Evolutionary conservation across 2,888 invertebrate genomes (phyloP), one percentile per base, ranked within the genome.

Genomic region (Cataglyphis albicans): DNA sequence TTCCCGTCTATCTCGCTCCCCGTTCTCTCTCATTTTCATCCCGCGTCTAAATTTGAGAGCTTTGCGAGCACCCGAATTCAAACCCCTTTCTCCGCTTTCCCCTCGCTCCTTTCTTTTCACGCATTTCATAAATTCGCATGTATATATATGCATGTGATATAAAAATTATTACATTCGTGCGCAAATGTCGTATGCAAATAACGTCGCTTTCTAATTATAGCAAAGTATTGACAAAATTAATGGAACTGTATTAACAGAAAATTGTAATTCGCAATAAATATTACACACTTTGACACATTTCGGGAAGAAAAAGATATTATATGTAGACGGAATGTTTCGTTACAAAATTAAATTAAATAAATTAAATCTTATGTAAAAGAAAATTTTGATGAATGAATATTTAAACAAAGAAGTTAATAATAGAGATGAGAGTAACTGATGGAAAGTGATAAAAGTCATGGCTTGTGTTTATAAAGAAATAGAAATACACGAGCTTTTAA

Each of bases 401-500:
- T 75, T 68, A 76, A 76, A 57, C 38, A 81, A 72, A 64, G 57
- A 61, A 74, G 76, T 82, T 84, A 85, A 83, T 87, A 76, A 83
- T 64, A 38, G 63, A 59, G 48, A 78, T 68, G 44, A 70, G 59
- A 83, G 57, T 44, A 9, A 75, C 38, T 38, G 61, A 52, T 52
- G n/a, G 52, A n/a, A 52, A 68, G 41, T 70, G 63, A 73, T 29
- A 63, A 70, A 82, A 84, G 85, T 84, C 82, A 81, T 83, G 80
- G 64, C 84, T 74, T 82, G 67, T 83, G n/a, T 88, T 87, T 64
- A 73, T 86, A 82, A 67, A 83, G 84, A 88, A 88, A 86, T 90
- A 83, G 90, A 91, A 92, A 92, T 92, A 90, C 90, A 90, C 7
- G 25, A 9, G 10, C 89, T 88, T 90, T 85, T 84, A 67, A 90